phyloP scores from a whole-genome alignment of 2,797 vertebrate genomes.

The Chaetophractus vellerosus region DNA sequence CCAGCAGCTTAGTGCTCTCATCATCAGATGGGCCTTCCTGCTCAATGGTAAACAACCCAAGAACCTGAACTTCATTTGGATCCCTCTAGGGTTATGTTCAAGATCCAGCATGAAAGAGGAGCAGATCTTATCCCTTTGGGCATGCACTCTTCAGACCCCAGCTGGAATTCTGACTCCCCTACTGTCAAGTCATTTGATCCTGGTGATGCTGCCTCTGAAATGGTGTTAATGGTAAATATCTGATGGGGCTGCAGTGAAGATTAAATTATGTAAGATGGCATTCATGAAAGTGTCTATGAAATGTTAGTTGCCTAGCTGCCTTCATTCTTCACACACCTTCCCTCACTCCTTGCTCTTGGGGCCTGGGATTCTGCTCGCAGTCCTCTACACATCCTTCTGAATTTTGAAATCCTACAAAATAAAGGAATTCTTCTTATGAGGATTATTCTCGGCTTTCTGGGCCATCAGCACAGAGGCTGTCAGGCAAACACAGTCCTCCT shows the following conservation, averaged over 20 bases:
- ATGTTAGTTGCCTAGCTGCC: not conserved
- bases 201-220: not conserved
- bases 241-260: not conserved
- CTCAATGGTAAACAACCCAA: not conserved
- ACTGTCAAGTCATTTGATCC: not conserved
- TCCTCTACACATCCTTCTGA: not conserved
- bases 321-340: not conserved
- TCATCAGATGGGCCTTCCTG: not conserved
- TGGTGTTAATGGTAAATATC: not conserved
- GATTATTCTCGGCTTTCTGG: constrained; percentile 16
- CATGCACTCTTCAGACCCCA: not conserved
- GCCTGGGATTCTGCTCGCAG: not conserved
- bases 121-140: not conserved
- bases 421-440: not conserved
- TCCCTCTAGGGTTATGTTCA: not conserved
- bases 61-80: not conserved
- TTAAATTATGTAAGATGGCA: not conserved
- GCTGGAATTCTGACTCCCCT: constrained; percentile 31
- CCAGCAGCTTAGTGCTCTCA: not conserved
- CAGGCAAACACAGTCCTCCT: not conserved
- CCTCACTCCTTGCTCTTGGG: not conserved
- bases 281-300: not conserved
- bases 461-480: not conserved
- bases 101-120: not conserved
- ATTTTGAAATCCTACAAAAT: not conserved